phyloP scores from a whole-genome alignment of 2,888 invertebrate genomes.

The Stenotaenia linearis region DNA sequence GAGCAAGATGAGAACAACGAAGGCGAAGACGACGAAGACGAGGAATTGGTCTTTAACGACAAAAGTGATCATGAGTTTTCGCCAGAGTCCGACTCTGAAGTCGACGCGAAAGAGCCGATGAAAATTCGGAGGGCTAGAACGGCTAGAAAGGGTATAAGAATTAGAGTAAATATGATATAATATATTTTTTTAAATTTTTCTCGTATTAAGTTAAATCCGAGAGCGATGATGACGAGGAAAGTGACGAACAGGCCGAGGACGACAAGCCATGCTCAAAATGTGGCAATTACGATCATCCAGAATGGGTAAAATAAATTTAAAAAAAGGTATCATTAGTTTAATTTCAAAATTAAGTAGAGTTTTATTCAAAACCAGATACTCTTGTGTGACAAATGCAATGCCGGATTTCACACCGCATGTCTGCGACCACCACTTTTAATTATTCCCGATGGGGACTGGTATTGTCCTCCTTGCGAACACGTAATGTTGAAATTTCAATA shows the following conservation, averaged over 20 bases:
- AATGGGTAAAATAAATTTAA: conserved; percentile 58
- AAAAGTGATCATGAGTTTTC: conserved; percentile 88
- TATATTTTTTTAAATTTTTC: conserved; percentile 31
- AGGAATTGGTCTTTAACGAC: conserved; percentile 52
- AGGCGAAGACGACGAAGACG: conserved; percentile 52
- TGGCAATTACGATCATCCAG: conserved; percentile 85
- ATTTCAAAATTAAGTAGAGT: too few relatives aligned
- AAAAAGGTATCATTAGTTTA: conserved; percentile 32
- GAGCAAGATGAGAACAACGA: conserved; percentile 45
- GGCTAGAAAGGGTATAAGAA: conserved; percentile 62
- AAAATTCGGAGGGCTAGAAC: conserved; percentile 69
- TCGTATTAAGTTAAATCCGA: conserved; percentile 43
- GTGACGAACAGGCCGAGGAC: conserved; percentile 43
- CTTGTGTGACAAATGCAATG: conserved; percentile 89
- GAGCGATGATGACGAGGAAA: conserved; percentile 41
- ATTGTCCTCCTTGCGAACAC: conserved; percentile 95
- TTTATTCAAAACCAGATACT: conserved; percentile 59
- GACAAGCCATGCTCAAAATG: conserved; percentile 85
- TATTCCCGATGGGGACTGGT: conserved; percentile 97
- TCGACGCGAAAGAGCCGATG: conserved; percentile 66
- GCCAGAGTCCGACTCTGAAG: conserved; percentile 77
- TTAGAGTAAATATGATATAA: not conserved
- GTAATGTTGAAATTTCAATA: too few relatives aligned
- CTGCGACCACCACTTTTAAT: conserved; percentile 84
- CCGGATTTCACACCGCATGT: conserved; percentile 95